A percentile compares a stretch with the other conserved stretches of the same genome.
Conservation (phyloP, 2,888 invertebrate genomes). For the Apodemia zela region DNA sequence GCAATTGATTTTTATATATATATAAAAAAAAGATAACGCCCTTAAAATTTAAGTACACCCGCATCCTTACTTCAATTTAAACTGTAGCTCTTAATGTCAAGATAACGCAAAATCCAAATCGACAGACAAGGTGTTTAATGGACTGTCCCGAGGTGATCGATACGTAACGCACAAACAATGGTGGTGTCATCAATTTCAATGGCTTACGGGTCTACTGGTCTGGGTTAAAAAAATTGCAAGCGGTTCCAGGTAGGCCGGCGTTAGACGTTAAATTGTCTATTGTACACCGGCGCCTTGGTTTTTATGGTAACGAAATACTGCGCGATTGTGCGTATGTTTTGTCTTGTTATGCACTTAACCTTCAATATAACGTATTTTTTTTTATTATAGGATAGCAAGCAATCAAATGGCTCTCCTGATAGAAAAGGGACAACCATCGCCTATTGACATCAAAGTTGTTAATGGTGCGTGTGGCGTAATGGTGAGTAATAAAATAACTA, state of each 20-base stretch:
- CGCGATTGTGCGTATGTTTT: not conserved
- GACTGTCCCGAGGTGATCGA: constrained; percentile 38
- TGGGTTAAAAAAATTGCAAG: constrained; percentile 52
- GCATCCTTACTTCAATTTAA: not conserved
- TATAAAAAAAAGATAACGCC: too few relatives aligned
- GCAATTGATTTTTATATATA: too few relatives aligned
- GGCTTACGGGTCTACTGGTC: constrained; percentile 39
- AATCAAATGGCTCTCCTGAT: too few relatives aligned
- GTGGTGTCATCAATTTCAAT: constrained; percentile 56
- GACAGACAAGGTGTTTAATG: constrained; percentile 35
- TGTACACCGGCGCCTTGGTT: constrained; percentile 57
- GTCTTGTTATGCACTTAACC: not conserved
- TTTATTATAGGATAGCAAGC: too few relatives aligned
- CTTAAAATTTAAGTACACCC: too few relatives aligned
- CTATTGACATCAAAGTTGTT: too few relatives aligned
- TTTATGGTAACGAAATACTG: not conserved
- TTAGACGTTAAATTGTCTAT: constrained; percentile 60
- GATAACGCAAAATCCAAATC: not conserved
- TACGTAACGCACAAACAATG: constrained; percentile 57
- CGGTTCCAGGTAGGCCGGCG: constrained; percentile 57
- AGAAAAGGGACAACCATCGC: too few relatives aligned
- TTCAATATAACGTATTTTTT: not conserved
- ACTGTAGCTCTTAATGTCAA: not conserved
- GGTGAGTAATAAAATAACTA: too few relatives aligned
- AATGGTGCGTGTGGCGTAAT: too few relatives aligned